phyloP scores from a whole-genome alignment of 2,797 vertebrate species.

The Chromobotia macracanthus region DNA sequence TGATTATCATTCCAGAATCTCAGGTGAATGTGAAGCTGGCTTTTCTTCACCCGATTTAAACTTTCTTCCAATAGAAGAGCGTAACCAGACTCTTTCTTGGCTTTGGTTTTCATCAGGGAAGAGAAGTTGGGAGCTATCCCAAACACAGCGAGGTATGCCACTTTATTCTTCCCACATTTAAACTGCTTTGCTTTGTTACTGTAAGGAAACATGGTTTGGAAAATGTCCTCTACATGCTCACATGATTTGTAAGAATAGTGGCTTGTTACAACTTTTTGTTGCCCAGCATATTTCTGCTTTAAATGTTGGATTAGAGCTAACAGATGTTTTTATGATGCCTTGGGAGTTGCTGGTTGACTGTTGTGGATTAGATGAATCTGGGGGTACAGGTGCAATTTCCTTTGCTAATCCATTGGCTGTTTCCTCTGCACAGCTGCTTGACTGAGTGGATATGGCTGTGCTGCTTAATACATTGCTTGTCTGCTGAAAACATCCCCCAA shows the following conservation, averaged over 20 bases:
- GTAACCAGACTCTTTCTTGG: conserved; percentile 36
- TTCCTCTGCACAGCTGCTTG: background rate
- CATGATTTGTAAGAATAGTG: conserved; percentile 58
- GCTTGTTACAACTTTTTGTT: conserved; percentile 53
- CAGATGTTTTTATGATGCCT: background rate
- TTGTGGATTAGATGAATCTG: background rate
- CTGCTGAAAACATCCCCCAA: background rate
- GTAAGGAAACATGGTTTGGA: conserved; percentile 52
- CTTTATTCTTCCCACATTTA: conserved; percentile 45
- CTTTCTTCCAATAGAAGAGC: conserved; percentile 49
- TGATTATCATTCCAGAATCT: conserved; percentile 51
- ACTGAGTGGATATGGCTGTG: background rate
- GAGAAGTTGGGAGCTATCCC: conserved; percentile 49
- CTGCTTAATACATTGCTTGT: background rate
- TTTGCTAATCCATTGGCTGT: background rate
- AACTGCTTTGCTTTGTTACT: conserved; percentile 51
- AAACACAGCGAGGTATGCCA: conserved; percentile 44
- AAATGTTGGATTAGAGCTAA: conserved; percentile 24
- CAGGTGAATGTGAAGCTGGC: conserved; percentile 40
- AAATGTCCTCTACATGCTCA: conserved; percentile 46
- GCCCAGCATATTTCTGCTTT: conserved; percentile 49
- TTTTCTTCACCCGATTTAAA: conserved; percentile 45
- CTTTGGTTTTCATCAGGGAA: conserved; percentile 49
- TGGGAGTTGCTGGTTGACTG: background rate
- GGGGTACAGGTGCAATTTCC: background rate